Evolutionary conservation across 2,888 invertebrate species (phyloP), one percentile per base, ranked within the genome.

Genomic region (Coenonympha arcania): DNA sequence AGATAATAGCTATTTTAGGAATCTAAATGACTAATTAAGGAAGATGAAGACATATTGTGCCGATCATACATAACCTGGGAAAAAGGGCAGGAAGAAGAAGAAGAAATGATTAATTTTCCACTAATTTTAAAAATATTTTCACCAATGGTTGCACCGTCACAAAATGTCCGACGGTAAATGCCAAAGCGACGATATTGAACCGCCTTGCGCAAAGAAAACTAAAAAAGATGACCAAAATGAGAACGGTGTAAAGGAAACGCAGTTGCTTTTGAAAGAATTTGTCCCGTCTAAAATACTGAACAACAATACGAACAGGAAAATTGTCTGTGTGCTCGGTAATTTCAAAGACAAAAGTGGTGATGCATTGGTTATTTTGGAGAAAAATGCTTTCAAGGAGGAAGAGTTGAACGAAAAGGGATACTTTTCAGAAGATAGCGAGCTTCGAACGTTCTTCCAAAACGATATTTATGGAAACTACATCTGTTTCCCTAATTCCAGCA

Each of bases 381-480:
- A 95, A 77, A 91, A 91, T 68, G 91, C 92, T 34, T 95, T 96
- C 71, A 89, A 89, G 30, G 90, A 90, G 55, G 89, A 91, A 37
- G 85, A 88, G 61, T 79, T 92, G 49, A 63, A 82, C 44, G 68
- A 70, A 47, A 74, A 71, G 54, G 87, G 87, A n/a, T 90, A 90
- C 67, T 92, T 94, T 63, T 88, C 88, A 24, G 75, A 78, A 6
- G 88, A 90, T 1, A 88, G 90, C 16, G 74, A 79, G 51, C 76
- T 93, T 2, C 82, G 87, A 24, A 90, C 90, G 56, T 87, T 89
- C 50, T 93, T 93, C 68, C 88, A 90, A 22, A 96, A 96, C 81
- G 95, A 95, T 73, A 91, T 95, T 69, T 96, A 95, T 73, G 93
- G 93, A 9, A 92, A 92, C 69, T 95, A 92, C 71, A 90, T 90